phyloP scores from a whole-genome alignment of 2,797 vertebrate species.

The Coendou prehensilis region DNA sequence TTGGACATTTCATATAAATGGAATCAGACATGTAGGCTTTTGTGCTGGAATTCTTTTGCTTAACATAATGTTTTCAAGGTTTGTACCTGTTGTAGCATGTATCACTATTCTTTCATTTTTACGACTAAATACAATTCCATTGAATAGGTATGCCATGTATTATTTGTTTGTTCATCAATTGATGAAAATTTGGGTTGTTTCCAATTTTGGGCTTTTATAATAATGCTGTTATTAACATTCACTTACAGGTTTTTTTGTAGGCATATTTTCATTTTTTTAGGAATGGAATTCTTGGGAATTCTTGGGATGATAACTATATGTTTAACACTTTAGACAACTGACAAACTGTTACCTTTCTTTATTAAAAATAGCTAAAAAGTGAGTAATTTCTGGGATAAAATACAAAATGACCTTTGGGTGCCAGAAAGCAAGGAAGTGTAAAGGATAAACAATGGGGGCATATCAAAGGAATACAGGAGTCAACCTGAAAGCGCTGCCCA shows the following conservation, averaged over 20 bases:
- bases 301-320: neutral
- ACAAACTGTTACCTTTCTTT: conserved; percentile 12
- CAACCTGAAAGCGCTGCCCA: neutral
- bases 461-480: neutral
- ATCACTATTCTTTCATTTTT: neutral
- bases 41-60: neutral
- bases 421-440: conserved; percentile 4
- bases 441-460: neutral
- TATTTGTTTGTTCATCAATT: neutral
- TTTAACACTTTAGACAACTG: conserved; percentile 30
- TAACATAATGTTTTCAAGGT: neutral
- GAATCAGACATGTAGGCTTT: conserved; percentile 13
- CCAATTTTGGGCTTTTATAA: neutral
- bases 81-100: neutral
- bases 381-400: conserved; percentile 23
- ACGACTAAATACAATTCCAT: neutral
- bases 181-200: neutral
- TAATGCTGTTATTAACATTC: neutral
- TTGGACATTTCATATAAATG: neutral
- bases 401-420: neutral
- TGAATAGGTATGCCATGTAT: neutral
- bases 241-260: neutral
- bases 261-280: neutral
- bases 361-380: conserved; percentile 23
- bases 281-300: neutral